Percentiles rank a stretch among this genome's conserved stretches.
Conservation (phyloP, 2,888 invertebrate species). For the Hoplodrina blanda region DNA sequence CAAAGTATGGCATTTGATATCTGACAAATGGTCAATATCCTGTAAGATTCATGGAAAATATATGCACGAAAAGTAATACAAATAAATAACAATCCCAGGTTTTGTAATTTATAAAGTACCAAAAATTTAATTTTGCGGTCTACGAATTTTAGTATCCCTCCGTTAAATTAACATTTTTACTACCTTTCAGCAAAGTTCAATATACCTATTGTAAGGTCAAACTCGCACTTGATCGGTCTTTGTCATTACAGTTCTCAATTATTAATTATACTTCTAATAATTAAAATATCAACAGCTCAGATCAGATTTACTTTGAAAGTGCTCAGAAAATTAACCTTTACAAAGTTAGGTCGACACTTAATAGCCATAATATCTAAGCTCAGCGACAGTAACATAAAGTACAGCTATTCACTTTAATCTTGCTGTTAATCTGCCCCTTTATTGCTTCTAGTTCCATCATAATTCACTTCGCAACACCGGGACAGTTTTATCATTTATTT, state of each 20-base stretch:
- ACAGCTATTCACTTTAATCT: constrained; percentile 64
- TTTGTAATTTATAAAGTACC: neutral
- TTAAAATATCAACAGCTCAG: constrained; percentile 40
- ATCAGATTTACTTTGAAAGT: constrained; percentile 49
- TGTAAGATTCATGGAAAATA: neutral
- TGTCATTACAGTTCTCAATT: neutral
- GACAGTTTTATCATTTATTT: constrained; percentile 60
- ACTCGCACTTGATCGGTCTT: neutral
- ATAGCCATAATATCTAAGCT: constrained; percentile 48
- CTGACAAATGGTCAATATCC: neutral
- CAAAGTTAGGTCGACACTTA: constrained; percentile 44
- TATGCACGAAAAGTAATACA: neutral
- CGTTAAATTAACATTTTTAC: constrained; percentile 43
- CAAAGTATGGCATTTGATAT: neutral
- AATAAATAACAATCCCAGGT: constrained; percentile 12
- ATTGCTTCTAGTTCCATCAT: constrained; percentile 67
- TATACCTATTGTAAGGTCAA: neutral
- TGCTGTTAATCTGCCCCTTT: constrained; percentile 68
- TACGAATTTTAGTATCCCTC: constrained; percentile 25
- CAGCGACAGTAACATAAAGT: constrained; percentile 60
- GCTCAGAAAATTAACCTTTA: constrained; percentile 54
- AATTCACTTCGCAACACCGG: constrained; percentile 61
- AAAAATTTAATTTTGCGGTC: constrained; percentile 6
- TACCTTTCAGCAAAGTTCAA: neutral
- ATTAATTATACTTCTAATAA: constrained; percentile 15